These are phyloP conservation scores for Limnephilus marmoratus DNA, from an alignment of 2,888 invertebrate genomes.

Conservation along the genomic window DNA sequence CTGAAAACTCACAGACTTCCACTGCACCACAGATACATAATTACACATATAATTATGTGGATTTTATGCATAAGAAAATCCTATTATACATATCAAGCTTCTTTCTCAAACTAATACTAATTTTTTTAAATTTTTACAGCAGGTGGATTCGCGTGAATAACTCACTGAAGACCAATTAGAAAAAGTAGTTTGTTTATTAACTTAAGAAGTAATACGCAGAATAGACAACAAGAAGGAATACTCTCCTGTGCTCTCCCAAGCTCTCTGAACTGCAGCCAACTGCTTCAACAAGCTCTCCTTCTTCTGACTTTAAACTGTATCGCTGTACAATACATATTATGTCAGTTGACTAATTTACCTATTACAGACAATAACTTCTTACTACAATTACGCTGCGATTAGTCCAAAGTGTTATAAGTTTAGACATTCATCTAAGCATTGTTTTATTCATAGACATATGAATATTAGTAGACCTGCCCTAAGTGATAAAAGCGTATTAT, in stretches of 20 bases:
- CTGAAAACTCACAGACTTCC: too few relatives aligned
- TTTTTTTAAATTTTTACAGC: constrained; percentile 17
- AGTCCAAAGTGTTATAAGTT: neutral
- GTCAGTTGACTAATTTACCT: neutral
- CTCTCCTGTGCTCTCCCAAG: neutral
- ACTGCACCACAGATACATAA: too few relatives aligned
- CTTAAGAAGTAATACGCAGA: neutral
- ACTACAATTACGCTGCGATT: neutral
- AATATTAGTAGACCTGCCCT: too few relatives aligned
- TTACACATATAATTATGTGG: too few relatives aligned
- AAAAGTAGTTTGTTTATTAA: constrained; percentile 23
- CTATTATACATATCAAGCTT: neutral
- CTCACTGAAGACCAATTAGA: neutral
- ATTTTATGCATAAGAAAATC: too few relatives aligned
- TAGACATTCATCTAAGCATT: neutral
- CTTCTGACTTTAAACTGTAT: neutral
- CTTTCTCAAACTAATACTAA: neutral
- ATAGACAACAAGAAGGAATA: neutral
- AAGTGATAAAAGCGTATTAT: too few relatives aligned
- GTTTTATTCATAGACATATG: too few relatives aligned
- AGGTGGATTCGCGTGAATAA: constrained; percentile 34
- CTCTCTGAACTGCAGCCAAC: neutral
- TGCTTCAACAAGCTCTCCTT: neutral
- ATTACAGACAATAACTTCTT: neutral
- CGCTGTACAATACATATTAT: neutral